These are phyloP conservation scores for Heteronetta atricapilla DNA, from an alignment of 2,113 vertebrate genomes.

Conservation along the genomic window DNA sequence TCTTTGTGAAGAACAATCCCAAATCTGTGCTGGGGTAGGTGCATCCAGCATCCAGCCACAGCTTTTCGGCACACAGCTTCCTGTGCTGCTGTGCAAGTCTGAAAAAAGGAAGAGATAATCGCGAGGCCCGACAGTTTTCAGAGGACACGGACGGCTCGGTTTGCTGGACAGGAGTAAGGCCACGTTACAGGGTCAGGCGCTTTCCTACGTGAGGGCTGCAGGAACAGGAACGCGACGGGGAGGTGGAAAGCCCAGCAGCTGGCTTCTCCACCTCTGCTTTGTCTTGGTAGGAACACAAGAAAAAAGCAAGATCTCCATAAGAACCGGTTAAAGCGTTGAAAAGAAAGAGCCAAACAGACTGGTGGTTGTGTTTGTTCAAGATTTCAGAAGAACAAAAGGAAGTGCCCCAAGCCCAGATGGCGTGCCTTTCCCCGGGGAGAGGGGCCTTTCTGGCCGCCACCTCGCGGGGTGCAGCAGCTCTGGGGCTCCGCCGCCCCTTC, in stretches of 20 bases:
- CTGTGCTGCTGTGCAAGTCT: neutral
- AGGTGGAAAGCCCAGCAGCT: rapidly evolving
- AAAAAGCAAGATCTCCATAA: neutral
- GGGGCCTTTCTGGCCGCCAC: neutral
- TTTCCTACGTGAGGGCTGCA: too few species aligned
- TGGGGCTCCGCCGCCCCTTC: neutral
- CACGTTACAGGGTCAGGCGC: too few species aligned
- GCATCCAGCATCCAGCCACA: neutral
- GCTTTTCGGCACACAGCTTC: neutral
- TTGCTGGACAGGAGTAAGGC: neutral
- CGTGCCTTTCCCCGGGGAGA: neutral
- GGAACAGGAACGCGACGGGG: neutral
- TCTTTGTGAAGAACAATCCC: neutral
- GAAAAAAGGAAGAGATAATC: neutral
- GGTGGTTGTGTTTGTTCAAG: neutral
- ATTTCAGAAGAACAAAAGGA: neutral
- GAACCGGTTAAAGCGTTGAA: neutral
- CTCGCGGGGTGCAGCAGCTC: neutral
- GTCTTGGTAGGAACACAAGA: neutral
- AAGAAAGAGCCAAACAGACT: neutral
- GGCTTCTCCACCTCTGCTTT: neutral
- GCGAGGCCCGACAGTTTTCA: neutral
- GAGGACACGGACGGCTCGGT: neutral
- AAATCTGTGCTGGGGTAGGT: neutral
- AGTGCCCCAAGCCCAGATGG: neutral